These are phyloP conservation scores for Celastrina argiolus DNA, from an alignment of 2,888 invertebrate species.

Conservation along the genomic window DNA sequence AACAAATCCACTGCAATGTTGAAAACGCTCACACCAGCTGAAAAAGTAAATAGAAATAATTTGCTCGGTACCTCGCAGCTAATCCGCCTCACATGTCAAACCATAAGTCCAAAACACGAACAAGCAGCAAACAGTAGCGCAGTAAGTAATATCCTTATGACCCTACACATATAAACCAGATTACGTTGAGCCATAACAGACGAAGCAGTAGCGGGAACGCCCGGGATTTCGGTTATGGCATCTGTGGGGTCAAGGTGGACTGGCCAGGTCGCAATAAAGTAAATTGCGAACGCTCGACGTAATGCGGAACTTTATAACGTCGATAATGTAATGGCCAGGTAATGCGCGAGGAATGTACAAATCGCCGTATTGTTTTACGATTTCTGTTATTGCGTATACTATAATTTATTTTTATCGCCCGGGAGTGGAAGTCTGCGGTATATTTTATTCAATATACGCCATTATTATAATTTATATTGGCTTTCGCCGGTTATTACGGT, in stretches of 20 bases:
- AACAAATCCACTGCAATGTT: conserved; percentile 2
- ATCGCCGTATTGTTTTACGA: conserved; percentile 67
- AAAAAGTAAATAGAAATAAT: conserved; percentile 7
- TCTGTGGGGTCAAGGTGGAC: conserved; percentile 40
- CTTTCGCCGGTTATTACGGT: conserved; percentile 3
- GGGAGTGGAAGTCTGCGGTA: neutral
- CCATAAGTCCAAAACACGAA: conserved; percentile 8
- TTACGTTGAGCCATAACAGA: neutral
- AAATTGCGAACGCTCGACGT: conserved; percentile 73
- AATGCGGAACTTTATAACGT: conserved; percentile 68
- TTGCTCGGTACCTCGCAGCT: neutral
- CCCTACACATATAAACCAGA: conserved; percentile 9
- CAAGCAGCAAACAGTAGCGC: conserved; percentile 5
- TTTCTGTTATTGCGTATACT: conserved; percentile 23
- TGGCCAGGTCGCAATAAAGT: conserved; percentile 68
- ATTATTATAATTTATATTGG: conserved; percentile 20
- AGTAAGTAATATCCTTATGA: conserved; percentile 20
- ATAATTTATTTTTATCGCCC: conserved; percentile 17
- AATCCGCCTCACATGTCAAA: conserved; percentile 7
- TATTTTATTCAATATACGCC: conserved; percentile 17
- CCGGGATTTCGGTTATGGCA: conserved; percentile 27
- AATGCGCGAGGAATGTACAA: conserved; percentile 66
- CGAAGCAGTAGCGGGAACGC: neutral
- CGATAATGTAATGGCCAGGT: conserved; percentile 75
- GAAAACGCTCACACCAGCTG: neutral